Evolutionary conservation across 2,888 invertebrate genomes (phyloP), one percentile per base, ranked within the genome.

Genomic region (Pherbina coryleti): DNA sequence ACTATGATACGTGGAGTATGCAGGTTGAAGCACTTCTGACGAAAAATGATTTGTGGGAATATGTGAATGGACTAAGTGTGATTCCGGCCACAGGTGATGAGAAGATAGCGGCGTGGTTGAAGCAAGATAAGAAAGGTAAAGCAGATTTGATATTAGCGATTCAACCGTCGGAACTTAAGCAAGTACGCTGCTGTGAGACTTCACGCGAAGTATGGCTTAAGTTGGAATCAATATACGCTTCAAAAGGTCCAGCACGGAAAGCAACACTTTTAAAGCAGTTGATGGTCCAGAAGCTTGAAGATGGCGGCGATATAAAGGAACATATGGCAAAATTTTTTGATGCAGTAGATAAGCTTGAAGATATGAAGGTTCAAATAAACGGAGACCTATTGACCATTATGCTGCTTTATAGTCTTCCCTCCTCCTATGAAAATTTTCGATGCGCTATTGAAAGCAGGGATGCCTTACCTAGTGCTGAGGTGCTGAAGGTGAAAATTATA

Each of bases 311-410:
- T 49, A 70, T 69, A 7, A 64, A 64, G 14, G 79, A 79, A 3
- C 74, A 77, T 14, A 55, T 79, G 57, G 53, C 53, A 34, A 75
- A 55, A 49, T 78, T 79, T 49, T 78, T 78, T 72, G 79, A 79
- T 60, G 79, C 77, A 22, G 79, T 77, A 28, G 74, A 74, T 28
- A 79, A 79, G 64, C 75, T 79, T 34, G 74, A 77, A 69, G 69
- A 62, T 49, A 79, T 79, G 77, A 44, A 51, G 3, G 74, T 79
- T 0, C 75, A 79, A 14, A 77, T 79, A 31, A 77, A 79, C 66
- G 77, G 57, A 22, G 79, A 80, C 53, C 37, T 76, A 22, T 57
- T 78, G n/a, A 37, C 75, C 4, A 79, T 79, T 22, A 75, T 71
- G 57, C 34, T 79, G 25, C 53, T 79, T 8, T 78, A 75, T 34